Percentiles rank a stretch among this genome's conserved stretches.
Conservation (phyloP, 2,113 vertebrate genomes). For the Symphodus melops region DNA sequence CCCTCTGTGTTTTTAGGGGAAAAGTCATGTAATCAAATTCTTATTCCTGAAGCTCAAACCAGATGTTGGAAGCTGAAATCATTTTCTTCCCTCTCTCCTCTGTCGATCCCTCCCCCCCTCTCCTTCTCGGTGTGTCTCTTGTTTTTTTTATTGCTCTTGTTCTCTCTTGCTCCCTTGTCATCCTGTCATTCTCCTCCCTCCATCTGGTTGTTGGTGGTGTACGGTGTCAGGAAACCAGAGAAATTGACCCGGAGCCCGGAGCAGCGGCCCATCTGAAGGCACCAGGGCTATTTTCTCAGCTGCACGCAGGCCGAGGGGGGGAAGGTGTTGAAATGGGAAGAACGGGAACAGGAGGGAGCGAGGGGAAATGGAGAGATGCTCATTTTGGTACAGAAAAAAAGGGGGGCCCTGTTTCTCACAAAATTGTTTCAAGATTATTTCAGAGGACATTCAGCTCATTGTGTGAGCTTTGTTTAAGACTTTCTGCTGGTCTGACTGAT, state of each 20-base stretch:
- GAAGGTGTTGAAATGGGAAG: constrained; percentile 51
- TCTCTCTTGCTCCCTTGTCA: constrained; percentile 37
- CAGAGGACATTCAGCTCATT: constrained; percentile 40
- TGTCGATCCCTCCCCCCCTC: not conserved
- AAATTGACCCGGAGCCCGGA: constrained; percentile 75
- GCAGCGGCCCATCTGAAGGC: constrained; percentile 67
- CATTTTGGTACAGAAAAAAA: constrained; percentile 15
- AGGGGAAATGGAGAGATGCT: constrained; percentile 39
- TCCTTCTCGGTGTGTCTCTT: constrained; percentile 14
- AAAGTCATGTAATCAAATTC: constrained; percentile 68
- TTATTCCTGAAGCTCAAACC: constrained; percentile 70
- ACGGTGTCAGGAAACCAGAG: constrained; percentile 72
- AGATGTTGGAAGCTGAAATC: constrained; percentile 65
- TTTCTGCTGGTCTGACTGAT: not conserved
- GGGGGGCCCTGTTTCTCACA: constrained; percentile 52
- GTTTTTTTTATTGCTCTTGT: constrained; percentile 35
- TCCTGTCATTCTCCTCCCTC: constrained; percentile 35
- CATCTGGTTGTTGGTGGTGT: constrained; percentile 71
- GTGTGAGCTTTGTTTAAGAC: not conserved
- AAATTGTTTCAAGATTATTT: constrained; percentile 71
- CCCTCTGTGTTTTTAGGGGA: constrained; percentile 66
- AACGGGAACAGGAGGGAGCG: constrained; percentile 29
- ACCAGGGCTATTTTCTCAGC: constrained; percentile 81
- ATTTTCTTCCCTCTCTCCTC: constrained; percentile 18
- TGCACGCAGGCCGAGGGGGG: constrained; percentile 56